Evolutionary conservation across 2,888 invertebrate species (phyloP), one percentile per base, ranked within the genome.

Genomic region (Campoplex nolae): DNA sequence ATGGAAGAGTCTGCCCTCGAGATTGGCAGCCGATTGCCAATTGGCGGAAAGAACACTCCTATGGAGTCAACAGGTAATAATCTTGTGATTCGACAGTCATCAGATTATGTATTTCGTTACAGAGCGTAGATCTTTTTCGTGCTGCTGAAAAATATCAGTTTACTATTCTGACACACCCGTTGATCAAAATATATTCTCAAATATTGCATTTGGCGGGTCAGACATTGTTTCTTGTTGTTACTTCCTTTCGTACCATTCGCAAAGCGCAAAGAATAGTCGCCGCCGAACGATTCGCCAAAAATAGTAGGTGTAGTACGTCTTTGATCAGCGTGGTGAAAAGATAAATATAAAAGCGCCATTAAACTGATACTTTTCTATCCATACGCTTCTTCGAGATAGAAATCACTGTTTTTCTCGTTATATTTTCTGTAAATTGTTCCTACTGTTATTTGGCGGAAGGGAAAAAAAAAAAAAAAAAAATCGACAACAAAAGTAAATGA

Each of bases 31-130:
- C 58, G 93, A 94, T 84, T 94, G 94, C 89, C 94, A 94, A 89
- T 91, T 94, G 87, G 92, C 93, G 18, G 93, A 94, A 82, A 91
- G 92, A 88, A 93, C 94, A 54, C 89, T 94, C 83, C 91, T 93
- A 80, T 94, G 93, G 93, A 94, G 93, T 90, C 94, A 94, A 88
- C 94, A 93, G 94, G 94, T 94, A 94, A 93, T 94, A 94, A 93
- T 91, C 88, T 90, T 90, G 76, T 89, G 84, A 90, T 42, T 65
- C 48, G 83, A 38, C 4, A 65, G 85, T 56, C 79, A 65, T 84
- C n/a, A n/a, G n/a, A n/a, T n/a, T n/a, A 83, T 73, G 74, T 23
- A 78, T 23, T 32, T 68, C 56, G 3, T 78, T 62, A 62, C 32
- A 62, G 3, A 62, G 32, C 62, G 16, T 62, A 62, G 32, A 62